Base-by-base conservation (phyloP, 2,797 vertebrate genomes). In the Myiothlypis coronata region DNA sequence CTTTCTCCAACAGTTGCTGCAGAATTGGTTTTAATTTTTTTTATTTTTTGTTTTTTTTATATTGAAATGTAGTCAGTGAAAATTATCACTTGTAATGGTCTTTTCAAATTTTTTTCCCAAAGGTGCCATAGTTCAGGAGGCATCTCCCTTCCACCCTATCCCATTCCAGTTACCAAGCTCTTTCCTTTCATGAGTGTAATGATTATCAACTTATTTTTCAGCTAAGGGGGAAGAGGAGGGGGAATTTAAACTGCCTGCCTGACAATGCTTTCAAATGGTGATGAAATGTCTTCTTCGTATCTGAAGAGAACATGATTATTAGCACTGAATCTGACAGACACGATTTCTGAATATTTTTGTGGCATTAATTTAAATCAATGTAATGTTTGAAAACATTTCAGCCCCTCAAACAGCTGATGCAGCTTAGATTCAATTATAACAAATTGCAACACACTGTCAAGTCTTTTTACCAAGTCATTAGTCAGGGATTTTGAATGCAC, bases 391-490 rank as follows among this genome's bases (percentile, higher is more conserved):
- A 97, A 97, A 97, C 96, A 98, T 98, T 95, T 97, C 96, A 98
- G 97, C 97, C 97, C 97, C 98, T 98, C 98, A 98, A 98, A 98
- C 98, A 98, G 98, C 98, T 98, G 98, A 98, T 98, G 98, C 98
- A 97, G 98, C 97, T 98, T 97, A 98, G 98, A 98, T 98, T 98
- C 98, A 98, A 98, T 98, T 98, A 98, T 98, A 97, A 98, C 98
- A 97, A 98, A 98, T 98, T 98, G 96, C 98, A 98, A 98, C 98
- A 97, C 95, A 97, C 98, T 98, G 98, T 98, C 98, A 98, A 97
- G 95, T 98, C 98, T 98, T 98, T 98, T 98, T 98, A 98, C 98
- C 97, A 98, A 98, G 98, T 98, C 98, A 98, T 99, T 98, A 98
- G 98, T 98, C 97, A 98, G 97, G 98, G 97, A 98, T 97, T 97